A percentile compares a stretch with the other conserved stretches of the same genome.
Evolutionary conservation across 2,888 invertebrate genomes (phyloP).

Genomic region (Agonopterix arenella): DNA sequence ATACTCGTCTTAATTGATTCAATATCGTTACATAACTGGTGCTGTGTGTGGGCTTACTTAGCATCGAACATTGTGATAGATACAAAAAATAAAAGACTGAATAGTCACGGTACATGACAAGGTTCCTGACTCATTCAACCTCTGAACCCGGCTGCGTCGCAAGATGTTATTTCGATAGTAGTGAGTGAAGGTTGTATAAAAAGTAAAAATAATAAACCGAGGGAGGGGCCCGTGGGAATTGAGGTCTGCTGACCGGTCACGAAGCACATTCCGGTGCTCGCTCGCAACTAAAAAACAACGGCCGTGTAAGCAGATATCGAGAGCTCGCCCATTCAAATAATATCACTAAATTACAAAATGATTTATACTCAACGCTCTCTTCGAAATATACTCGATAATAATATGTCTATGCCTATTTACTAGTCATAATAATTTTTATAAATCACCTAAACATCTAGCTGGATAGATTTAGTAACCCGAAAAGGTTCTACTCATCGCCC

Average conservation of each 20-base stretch:
- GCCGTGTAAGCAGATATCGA: not conserved
- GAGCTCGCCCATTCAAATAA: not conserved
- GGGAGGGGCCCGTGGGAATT: conserved; percentile 25
- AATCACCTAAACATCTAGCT: too few species aligned
- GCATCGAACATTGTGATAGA: conserved; percentile 9
- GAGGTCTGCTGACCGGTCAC: conserved; percentile 26
- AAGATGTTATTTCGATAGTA: conserved; percentile 19
- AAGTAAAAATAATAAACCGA: conserved; percentile 19
- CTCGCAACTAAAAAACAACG: not conserved
- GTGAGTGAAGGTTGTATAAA: conserved; percentile 9
- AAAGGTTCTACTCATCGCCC: conserved; percentile 16
- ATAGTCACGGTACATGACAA: conserved; percentile 14
- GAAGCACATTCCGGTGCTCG: conserved; percentile 14
- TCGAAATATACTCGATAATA: too few species aligned
- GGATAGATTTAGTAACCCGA: not conserved
- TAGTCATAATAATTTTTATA: too few species aligned
- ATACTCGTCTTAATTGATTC: conserved; percentile 51
- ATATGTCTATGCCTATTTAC: too few species aligned
- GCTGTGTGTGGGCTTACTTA: conserved; percentile 40
- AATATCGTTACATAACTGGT: conserved; percentile 45
- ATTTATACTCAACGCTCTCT: too few species aligned
- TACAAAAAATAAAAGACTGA: conserved; percentile 13
- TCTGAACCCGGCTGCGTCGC: conserved; percentile 24
- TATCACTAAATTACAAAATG: conserved; percentile 1
- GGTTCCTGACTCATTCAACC: conserved; percentile 36